Base-by-base conservation (phyloP, 2,113 vertebrate genomes). In the Plecturocebus donacophilus region DNA sequence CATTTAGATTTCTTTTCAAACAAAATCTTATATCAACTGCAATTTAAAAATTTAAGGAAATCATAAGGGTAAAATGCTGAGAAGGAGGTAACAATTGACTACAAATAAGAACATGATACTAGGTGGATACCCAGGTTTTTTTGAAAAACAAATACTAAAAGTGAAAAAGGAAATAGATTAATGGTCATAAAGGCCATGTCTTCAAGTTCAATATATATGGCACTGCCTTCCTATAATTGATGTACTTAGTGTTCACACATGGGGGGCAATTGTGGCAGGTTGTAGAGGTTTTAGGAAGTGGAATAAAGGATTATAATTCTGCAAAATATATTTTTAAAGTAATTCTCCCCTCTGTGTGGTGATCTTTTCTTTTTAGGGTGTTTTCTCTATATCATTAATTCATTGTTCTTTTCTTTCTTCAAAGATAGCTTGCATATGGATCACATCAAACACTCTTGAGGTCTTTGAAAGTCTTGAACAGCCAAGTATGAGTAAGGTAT, bases 121-220 rank as follows among this genome's bases (percentile, higher is more conserved):
- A 94, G 87, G 25, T 82, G 49, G n/a, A 64, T 76, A 61, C 68
- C 23, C 38, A 91, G 49, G 27, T 14, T 64, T 90, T 75, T 25
- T 90, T 75, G 5, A 83, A 77, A 92, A 45, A 95, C 16, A 87
- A 84, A 84, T 66, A 68, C 42, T 94, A 52, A 90, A 75, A 85
- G 14, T 75, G 27, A 56, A 68, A 64, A 95, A 80, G 35, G 21
- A 76, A 77, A 70, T 40, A 56, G 77, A 75, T 23, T 21, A 71
- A 83, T 70, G 54, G 25, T 4, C 25, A 58, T 32, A 38, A 20
- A 81, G 76, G 4, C 38, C 27, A 23, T 68, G 11, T 95, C 64
- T 95, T 76, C 45, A 68, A 35, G 35, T 32, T 10, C 8, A 3
- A 11, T 76, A 32, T 64, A 75, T 40, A 81, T n/a, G 21, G 3